Percentiles rank a stretch among this genome's conserved stretches.
phyloP scores from a whole-genome alignment of 1,140 invertebrate genomes.

The Telenomus remus region DNA sequence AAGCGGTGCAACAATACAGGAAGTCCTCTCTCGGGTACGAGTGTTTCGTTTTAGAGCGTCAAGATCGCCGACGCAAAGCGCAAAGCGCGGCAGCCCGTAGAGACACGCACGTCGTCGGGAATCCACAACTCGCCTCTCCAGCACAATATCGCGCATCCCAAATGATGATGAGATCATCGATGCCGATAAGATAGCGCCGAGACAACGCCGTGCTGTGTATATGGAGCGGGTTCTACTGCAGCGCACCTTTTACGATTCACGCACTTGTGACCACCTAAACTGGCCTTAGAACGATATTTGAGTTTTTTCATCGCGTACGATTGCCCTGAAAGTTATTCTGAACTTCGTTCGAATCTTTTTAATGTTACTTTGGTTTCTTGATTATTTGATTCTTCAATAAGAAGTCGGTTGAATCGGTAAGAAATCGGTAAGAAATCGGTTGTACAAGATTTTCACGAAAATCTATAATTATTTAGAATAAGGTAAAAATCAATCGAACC shows the following conservation, averaged over 20 bases:
- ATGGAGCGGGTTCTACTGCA: constrained; percentile 43
- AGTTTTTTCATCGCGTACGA: too few species aligned
- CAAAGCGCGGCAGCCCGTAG: constrained; percentile 26
- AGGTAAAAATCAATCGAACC: too few species aligned
- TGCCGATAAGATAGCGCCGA: constrained; percentile 57
- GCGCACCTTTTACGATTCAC: constrained; percentile 14
- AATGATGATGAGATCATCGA: constrained; percentile 60
- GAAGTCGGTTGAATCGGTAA: too few species aligned
- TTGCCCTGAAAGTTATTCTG: too few species aligned
- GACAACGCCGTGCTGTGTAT: constrained; percentile 54
- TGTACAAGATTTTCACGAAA: too few species aligned
- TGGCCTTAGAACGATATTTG: constrained; percentile 8
- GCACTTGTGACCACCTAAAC: constrained; percentile 17
- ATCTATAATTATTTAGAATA: too few species aligned
- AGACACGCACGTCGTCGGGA: constrained; percentile 36
- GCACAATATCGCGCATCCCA: constrained; percentile 46
- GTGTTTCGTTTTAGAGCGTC: constrained; percentile 58
- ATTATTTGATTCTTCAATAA: too few species aligned
- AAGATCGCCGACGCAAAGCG: constrained; percentile 20
- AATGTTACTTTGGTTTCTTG: too few species aligned
- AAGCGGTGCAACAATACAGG: constrained; percentile 57
- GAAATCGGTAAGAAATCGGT: too few species aligned
- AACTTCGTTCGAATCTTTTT: too few species aligned
- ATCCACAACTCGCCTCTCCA: constrained; percentile 3
- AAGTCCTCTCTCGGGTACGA: constrained; percentile 54